Conservation (phyloP, 2,797 vertebrate species). For the Manis crassicaudata region DNA sequence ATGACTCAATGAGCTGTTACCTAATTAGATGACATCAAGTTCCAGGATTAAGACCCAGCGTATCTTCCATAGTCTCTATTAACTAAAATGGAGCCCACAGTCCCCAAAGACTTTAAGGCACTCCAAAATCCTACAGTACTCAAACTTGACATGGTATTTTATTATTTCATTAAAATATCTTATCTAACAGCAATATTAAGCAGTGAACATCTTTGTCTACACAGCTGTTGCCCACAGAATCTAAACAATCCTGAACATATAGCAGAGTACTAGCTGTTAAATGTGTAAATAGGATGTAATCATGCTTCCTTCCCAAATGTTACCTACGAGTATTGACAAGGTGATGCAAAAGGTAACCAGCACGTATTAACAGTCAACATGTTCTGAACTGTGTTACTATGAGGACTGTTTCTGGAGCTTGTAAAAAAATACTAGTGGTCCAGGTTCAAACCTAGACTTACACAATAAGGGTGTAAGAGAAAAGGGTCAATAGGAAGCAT, state of each 20-base stretch:
- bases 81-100: background rate
- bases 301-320: background rate
- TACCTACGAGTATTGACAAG: background rate
- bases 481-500: background rate
- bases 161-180: background rate
- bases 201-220: background rate
- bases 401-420: background rate
- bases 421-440: background rate
- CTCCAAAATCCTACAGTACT: background rate
- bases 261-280: background rate
- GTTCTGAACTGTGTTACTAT: background rate
- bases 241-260: background rate
- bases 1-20: background rate
- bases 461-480: background rate
- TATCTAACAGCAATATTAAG: background rate
- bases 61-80: background rate
- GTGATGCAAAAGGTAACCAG: background rate
- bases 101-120: background rate
- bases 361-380: background rate
- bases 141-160: background rate
- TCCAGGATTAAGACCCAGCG: background rate
- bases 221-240: background rate
- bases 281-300: background rate
- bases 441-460: background rate
- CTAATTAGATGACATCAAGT: background rate